Percentiles rank a stretch among this genome's conserved stretches.
These are phyloP conservation scores for Bungarus multicinctus DNA, from an alignment of 2,113 vertebrate genomes.

Conservation along the genomic window DNA sequence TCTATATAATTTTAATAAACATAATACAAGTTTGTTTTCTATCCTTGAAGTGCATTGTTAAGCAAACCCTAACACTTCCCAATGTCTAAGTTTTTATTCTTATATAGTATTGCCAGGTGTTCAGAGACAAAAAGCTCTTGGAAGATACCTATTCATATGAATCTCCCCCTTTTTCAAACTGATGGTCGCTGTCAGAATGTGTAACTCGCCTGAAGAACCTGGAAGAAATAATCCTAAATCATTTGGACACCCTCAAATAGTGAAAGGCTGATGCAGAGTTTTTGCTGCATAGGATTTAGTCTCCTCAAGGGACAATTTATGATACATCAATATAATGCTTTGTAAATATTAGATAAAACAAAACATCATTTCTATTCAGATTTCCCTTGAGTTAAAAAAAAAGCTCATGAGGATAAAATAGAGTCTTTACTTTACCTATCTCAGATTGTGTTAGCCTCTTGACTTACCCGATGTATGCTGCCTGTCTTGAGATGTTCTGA, in stretches of 20 bases:
- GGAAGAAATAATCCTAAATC: background rate
- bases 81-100: background rate
- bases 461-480: background rate
- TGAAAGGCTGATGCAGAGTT: background rate
- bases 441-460: background rate
- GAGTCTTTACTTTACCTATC: background rate
- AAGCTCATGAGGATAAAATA: background rate
- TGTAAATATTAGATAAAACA: background rate
- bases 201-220: background rate
- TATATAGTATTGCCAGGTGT: background rate
- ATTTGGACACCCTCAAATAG: background rate
- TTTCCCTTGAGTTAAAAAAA: background rate
- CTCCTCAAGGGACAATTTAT: background rate
- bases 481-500: background rate
- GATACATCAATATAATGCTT: background rate
- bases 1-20: background rate
- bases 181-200: background rate
- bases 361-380: background rate
- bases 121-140: background rate
- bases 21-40: background rate
- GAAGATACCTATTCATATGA: background rate
- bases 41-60: background rate
- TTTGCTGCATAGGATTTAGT: background rate
- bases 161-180: background rate
- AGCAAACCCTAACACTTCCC: background rate